Conservation (phyloP, 1,140 invertebrate genomes). For the Laupala kohalensis region DNA sequence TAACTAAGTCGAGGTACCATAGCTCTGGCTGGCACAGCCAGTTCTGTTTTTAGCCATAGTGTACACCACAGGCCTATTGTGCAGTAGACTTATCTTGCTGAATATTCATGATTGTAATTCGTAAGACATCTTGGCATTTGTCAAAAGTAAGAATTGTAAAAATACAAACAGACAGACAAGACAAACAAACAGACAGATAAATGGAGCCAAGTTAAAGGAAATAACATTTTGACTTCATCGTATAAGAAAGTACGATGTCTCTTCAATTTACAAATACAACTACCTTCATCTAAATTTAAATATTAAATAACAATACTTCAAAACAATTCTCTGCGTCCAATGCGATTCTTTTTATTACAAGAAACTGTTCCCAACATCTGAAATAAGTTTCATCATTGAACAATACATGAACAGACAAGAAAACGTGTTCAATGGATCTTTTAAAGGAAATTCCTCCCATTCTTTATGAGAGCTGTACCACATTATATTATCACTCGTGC, state of each 20-base stretch:
- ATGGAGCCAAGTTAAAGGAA: neutral
- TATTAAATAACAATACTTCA: slow-evolving; percentile 10
- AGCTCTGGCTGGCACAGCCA: neutral
- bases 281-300: slow-evolving; percentile 1
- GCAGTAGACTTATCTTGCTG: neutral
- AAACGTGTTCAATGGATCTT: neutral
- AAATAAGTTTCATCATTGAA: neutral
- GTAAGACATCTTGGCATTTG: neutral
- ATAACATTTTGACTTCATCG: neutral
- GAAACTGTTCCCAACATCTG: slow-evolving; percentile 5
- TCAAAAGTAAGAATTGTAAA: neutral
- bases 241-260: neutral
- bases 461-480: slow-evolving; percentile 1
- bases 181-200: too few species aligned
- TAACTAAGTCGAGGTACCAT: neutral
- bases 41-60: neutral
- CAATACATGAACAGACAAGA: neutral
- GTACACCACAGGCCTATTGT: neutral
- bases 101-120: neutral
- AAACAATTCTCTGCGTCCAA: neutral
- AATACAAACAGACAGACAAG: neutral
- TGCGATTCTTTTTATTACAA: neutral
- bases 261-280: neutral
- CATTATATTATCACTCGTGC: slow-evolving; percentile 8
- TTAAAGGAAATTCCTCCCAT: too few species aligned